These are phyloP conservation scores for Apaloderma vittatum DNA, from an alignment of 2,113 vertebrate species.

Conservation along the genomic window DNA sequence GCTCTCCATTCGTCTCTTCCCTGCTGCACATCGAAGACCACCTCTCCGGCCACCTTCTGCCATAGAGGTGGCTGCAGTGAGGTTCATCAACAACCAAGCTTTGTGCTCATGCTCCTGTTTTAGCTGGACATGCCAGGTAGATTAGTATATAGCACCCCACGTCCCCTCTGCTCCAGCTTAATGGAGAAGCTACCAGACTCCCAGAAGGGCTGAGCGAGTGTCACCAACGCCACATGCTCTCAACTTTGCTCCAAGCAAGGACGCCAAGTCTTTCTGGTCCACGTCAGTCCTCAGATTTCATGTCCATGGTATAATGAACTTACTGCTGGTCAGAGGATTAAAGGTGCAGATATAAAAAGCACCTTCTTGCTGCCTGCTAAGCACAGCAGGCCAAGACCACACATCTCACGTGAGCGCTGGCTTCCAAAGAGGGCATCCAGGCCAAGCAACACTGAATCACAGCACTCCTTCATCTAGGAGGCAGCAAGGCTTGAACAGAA, in stretches of 20 bases:
- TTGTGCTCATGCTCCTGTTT: neutral
- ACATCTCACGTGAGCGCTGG: neutral
- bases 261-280: neutral
- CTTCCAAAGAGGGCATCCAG: neutral
- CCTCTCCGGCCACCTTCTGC: neutral
- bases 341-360: neutral
- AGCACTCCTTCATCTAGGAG: neutral
- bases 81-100: neutral
- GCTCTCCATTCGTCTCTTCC: neutral
- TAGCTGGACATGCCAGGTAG: rapidly evolving
- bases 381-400: neutral
- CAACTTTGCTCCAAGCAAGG: neutral
- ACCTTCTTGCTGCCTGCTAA: neutral
- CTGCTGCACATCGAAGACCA: neutral
- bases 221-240: neutral
- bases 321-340: neutral
- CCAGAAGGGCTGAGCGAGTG: neutral
- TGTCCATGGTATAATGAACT: neutral
- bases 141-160: neutral
- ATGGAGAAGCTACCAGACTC: neutral
- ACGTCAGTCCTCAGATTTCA: neutral
- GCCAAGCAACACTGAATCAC: neutral
- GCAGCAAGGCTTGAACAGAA: neutral
- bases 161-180: neutral
- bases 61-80: rapidly evolving